These are phyloP conservation scores for Tokudaia muenninki DNA, from an alignment of 2,797 vertebrate species.

Conservation along the genomic window DNA sequence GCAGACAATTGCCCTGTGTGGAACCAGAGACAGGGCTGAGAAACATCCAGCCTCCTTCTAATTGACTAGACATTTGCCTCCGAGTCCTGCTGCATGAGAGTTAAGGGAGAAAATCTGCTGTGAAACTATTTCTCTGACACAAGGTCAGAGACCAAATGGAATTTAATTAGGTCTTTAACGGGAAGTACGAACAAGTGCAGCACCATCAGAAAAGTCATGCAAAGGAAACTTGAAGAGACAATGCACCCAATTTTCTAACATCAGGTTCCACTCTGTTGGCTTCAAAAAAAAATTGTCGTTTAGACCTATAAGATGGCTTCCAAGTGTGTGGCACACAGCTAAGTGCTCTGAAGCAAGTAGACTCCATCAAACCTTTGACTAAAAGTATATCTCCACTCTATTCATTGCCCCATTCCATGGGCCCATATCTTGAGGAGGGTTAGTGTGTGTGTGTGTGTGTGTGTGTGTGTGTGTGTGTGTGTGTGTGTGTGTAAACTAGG, in stretches of 20 bases:
- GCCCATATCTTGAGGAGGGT: neutral
- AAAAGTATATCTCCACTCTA: neutral
- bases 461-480: neutral
- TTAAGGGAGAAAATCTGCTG: neutral
- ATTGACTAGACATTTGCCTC: slow-evolving; percentile 5
- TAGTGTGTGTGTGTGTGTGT: too few species aligned
- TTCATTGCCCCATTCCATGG: neutral
- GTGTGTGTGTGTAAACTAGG: too few species aligned
- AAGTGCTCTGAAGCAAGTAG: neutral
- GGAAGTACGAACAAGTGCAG: neutral
- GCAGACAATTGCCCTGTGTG: neutral
- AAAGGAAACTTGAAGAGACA: neutral
- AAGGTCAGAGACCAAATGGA: neutral
- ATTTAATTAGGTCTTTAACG: neutral
- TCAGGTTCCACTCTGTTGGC: neutral
- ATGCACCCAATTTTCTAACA: neutral
- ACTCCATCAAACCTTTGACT: neutral
- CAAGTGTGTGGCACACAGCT: neutral
- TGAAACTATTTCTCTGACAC: slow-evolving; percentile 23
- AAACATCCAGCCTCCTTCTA: neutral
- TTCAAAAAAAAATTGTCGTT: neutral
- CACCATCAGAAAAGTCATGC: neutral
- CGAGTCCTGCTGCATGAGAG: neutral
- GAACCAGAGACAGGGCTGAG: neutral
- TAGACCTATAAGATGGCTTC: neutral